phyloP scores from a whole-genome alignment of 2,113 vertebrate species.

The Anhinga anhinga region DNA sequence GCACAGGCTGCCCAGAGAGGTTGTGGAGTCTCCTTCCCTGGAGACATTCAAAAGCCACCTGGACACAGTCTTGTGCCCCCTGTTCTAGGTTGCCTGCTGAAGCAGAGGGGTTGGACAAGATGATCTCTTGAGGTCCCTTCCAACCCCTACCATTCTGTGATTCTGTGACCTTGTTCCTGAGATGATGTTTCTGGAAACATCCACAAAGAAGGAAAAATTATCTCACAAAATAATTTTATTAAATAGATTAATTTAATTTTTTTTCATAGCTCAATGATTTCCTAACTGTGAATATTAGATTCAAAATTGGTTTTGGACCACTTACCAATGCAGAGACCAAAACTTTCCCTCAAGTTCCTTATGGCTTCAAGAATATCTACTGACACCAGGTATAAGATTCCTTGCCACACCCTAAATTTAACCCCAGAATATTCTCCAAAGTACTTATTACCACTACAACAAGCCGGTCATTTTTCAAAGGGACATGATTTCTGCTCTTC shows the following conservation, averaged over 20 bases:
- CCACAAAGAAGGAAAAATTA: neutral
- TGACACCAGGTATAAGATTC: neutral
- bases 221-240: neutral
- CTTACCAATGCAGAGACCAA: neutral
- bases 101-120: too few relatives aligned
- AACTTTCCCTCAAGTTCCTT: neutral
- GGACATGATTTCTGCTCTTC: neutral
- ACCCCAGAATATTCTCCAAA: neutral
- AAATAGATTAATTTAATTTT: neutral
- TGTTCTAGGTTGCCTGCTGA: too few relatives aligned
- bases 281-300: neutral
- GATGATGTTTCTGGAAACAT: neutral
- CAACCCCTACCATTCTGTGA: too few relatives aligned
- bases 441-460: neutral
- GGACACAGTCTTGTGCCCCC: too few relatives aligned
- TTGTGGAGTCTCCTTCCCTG: too few relatives aligned
- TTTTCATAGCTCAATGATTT: neutral
- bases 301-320: neutral
- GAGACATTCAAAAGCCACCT: too few relatives aligned
- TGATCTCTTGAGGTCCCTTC: too few relatives aligned
- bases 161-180: neutral
- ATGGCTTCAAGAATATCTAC: neutral
- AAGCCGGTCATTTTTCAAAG: neutral
- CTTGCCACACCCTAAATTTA: neutral
- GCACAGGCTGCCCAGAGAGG: too few relatives aligned